Evolutionary conservation across 2,113 vertebrate species (phyloP), one percentile per base, ranked within the genome.

Genomic region (Chloroceryle aenea): DNA sequence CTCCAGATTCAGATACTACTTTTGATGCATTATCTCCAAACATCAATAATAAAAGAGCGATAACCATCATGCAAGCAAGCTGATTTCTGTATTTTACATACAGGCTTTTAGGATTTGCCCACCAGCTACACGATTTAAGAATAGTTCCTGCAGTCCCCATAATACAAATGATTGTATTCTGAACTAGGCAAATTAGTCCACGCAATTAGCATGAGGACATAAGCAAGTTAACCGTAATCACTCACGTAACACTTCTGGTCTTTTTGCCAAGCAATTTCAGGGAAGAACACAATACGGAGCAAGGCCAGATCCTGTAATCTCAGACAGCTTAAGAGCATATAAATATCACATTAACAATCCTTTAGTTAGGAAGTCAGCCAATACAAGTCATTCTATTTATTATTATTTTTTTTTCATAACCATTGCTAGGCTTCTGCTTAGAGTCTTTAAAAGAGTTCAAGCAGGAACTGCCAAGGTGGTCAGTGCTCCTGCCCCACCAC

Each of bases 291-390:
- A 97, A 89, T 83, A 96, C 92, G 95, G 68, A 97, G 93, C 93
- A 95, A 96, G 67, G 92, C 95, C 97, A 97, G 96, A 96, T 83
- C 95, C 97, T 96, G 92, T 72, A 73, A 93, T 97, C 94, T 95
- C 86, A 98, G 48, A 85, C 82, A 97, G 43, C 90, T 94, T 92
- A 89, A 92, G 88, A 97, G 96, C 78, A 97, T 50, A 97, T 95
- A 97, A 98, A 98, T 96, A 98, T 97, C 95, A 97, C 95, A 96
- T 98, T 98, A 97, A 95, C 92, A 97, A 97, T 97, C 98, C 93
- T 98, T 98, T 97, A 98, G 97, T 97, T 97, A 95, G 96, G 93
- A 98, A 97, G 95, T 97, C 97, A 97, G 96, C 97, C 95, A 97
- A 96, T 97, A 97, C 96, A 98, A 98, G 97, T 97, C 95, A 94